Evolutionary conservation across 1,140 invertebrate genomes (phyloP), one percentile per base, ranked within the genome.

Genomic region (Radopholus similis): DNA sequence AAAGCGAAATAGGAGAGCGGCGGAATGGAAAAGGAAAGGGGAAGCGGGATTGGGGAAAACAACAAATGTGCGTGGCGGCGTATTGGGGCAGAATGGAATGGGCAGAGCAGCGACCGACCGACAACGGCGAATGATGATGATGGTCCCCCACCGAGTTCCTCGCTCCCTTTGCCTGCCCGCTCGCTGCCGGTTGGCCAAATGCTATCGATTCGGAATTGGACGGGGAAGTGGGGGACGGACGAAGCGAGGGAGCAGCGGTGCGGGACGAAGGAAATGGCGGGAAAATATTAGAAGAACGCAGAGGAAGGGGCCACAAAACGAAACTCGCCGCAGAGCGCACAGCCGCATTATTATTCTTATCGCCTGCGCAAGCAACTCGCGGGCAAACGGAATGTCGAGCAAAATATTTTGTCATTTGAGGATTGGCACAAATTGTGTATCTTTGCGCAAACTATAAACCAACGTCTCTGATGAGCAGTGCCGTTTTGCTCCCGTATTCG

Each of bases 61-160:
- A 51, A 51, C 47, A 51, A 23, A 51, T 28, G 47, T 60, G 40
- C 44, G 58, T 40, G 47, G 58, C 37, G n/a, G 40, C 44, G 58
- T 40, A 40, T 34, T 40, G n/a, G 40, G 23, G 58, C 37, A 30
- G 58, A 49, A 40, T 18, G 38, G 3, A 28, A 0, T 6, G n/a
- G 15, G 35, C 21, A 35, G 13, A 18, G 40, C 18, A 37, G 57
- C 57, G 28, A 26, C 15, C 32, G 47, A 23, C 42, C 42, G 42
- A n/a, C 13, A 15, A 23, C 4, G 4, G 47, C 11, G 3, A 28
- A 28, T 4, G 18, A 23, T 8, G 15, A 9, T 21, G 9, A 21
- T 51, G 21, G 47, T 51, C 47, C 23, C 47, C 30, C 47, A 26
- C 11, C 42, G n/a, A 9, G 1, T 1, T 21, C 47, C 47, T 28